phyloP scores from a whole-genome alignment of 2,797 vertebrate species.

The Antrozous pallidus region DNA sequence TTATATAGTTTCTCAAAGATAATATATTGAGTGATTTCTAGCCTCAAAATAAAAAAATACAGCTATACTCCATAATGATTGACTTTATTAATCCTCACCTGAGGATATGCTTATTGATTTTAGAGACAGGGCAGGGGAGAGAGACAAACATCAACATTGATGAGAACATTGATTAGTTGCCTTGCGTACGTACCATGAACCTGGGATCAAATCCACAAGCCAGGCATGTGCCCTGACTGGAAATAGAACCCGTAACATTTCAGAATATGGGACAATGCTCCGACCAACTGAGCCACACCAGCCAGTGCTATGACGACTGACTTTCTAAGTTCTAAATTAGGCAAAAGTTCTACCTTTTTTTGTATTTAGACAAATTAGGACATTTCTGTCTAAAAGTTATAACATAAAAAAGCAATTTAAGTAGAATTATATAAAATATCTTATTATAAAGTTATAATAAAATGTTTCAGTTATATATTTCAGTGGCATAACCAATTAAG shows the following conservation, averaged over 20 bases:
- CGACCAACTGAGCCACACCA: background rate
- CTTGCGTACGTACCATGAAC: background rate
- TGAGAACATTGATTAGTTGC: background rate
- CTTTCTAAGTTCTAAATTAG: background rate
- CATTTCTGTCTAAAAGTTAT: background rate
- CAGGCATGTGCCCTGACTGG: background rate
- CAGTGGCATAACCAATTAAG: background rate
- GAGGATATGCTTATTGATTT: background rate
- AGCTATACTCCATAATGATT: background rate
- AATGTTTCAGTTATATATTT: slow-evolving; percentile 6
- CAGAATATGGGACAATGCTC: background rate
- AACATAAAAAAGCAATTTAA: background rate
- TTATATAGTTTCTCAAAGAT: background rate
- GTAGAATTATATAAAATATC: background rate
- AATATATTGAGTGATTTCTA: background rate
- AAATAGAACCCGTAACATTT: background rate
- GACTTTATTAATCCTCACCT: background rate
- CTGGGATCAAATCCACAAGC: background rate
- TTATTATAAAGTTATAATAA: background rate
- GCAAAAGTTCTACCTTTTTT: background rate
- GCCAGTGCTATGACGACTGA: background rate
- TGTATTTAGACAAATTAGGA: background rate
- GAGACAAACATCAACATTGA: background rate
- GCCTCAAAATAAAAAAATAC: background rate
- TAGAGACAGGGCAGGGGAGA: background rate